Percentiles rank a stretch among this genome's conserved stretches.
Evolutionary conservation across 2,888 invertebrate species (phyloP).

Genomic region (Melinaea menophilus): DNA sequence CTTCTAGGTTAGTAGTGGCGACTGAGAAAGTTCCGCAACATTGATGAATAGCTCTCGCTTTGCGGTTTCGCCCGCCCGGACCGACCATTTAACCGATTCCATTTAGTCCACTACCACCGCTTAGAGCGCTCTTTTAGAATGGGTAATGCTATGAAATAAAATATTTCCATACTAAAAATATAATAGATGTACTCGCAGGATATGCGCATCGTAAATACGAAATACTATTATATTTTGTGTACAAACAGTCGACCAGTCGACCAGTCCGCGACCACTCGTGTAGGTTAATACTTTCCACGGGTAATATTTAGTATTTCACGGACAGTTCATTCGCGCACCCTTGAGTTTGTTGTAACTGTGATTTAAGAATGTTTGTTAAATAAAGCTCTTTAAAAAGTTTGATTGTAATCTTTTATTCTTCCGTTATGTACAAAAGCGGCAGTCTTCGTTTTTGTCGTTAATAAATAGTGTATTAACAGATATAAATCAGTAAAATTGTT

Average conservation of each 20-base stretch:
- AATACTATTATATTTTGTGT: no score
- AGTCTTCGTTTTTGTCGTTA: slow-evolving; percentile 44
- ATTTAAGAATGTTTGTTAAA: slow-evolving; percentile 63
- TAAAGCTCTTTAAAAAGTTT: slow-evolving; percentile 55
- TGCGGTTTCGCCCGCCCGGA: no score
- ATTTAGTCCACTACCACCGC: no score
- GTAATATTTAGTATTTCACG: slow-evolving; percentile 37
- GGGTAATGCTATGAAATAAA: no score
- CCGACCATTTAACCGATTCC: no score
- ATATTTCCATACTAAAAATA: no score
- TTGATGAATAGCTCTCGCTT: not conserved
- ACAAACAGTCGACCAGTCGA: no score
- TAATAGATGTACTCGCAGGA: no score
- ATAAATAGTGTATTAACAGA: slow-evolving; percentile 11
- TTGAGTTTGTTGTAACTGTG: slow-evolving; percentile 50
- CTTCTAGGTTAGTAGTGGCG: slow-evolving; percentile 31
- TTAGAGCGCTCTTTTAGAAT: no score
- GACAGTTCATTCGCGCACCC: slow-evolving; percentile 58
- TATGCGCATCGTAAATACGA: no score
- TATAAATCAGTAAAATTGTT: slow-evolving; percentile 5
- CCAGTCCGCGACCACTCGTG: no score
- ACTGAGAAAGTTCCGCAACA: slow-evolving; percentile 23
- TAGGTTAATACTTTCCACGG: slow-evolving; percentile 6
- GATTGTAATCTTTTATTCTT: slow-evolving; percentile 49
- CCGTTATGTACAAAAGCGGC: slow-evolving; percentile 43